Conservation (phyloP, 2,888 invertebrate genomes). For the Acrobasis repandana region DNA sequence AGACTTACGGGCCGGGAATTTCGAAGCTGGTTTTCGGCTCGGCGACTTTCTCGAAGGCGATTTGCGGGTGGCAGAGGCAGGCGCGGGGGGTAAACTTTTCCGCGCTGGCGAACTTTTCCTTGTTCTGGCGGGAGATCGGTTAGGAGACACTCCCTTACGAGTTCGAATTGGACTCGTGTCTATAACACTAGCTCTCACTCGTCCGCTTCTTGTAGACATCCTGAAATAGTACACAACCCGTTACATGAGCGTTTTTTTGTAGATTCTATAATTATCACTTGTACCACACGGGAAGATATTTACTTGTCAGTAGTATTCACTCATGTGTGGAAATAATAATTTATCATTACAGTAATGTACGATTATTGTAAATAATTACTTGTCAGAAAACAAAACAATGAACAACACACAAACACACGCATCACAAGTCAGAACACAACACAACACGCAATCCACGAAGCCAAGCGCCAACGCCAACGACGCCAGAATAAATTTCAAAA, state of each 20-base stretch:
- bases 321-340: slow-evolving; percentile 17
- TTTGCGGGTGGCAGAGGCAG: slow-evolving; percentile 68
- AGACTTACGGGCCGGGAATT: slow-evolving; percentile 71
- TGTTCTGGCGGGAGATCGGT: slow-evolving; percentile 72
- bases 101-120: slow-evolving; percentile 61
- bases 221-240: slow-evolving; percentile 43
- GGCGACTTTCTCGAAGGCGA: slow-evolving; percentile 81
- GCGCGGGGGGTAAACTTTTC: slow-evolving; percentile 51
- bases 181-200: slow-evolving; percentile 55
- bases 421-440: too few species aligned
- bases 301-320: slow-evolving; percentile 42
- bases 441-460: slow-evolving; percentile 44
- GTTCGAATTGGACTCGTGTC: slow-evolving; percentile 65
- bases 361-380: slow-evolving; percentile 30
- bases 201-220: slow-evolving; percentile 74
- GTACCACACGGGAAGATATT: slow-evolving; percentile 65
- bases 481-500: slow-evolving; percentile 71
- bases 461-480: slow-evolving; percentile 64
- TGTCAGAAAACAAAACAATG: slow-evolving; percentile 39
- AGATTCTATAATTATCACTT: slow-evolving; percentile 62
- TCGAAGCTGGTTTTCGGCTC: slow-evolving; percentile 65
- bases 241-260: slow-evolving; percentile 36
- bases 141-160: slow-evolving; percentile 66
- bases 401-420: slow-evolving; percentile 37
- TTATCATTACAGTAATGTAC: neutral